A percentile compares a stretch with the other conserved stretches of the same genome.
Conservation (phyloP, 2,888 invertebrate genomes). For the Catocala sponsa region DNA sequence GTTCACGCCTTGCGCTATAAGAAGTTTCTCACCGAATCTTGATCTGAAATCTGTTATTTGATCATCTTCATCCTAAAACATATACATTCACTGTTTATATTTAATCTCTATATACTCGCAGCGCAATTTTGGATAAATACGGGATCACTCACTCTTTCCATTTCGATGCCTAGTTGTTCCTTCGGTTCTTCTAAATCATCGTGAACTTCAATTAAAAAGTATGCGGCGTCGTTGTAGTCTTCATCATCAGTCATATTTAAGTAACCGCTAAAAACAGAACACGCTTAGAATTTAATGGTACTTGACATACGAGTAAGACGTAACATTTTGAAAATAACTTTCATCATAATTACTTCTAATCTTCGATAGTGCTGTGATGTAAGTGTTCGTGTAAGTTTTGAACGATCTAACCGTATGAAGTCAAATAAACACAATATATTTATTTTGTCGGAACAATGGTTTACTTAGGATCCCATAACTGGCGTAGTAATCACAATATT, state of each 20-base stretch:
- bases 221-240: slow-evolving; percentile 86
- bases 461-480: too few relatives aligned
- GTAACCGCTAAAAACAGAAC: slow-evolving; percentile 58
- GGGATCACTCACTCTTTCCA: slow-evolving; percentile 86
- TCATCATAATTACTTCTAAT: not conserved
- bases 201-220: slow-evolving; percentile 91
- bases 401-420: too few relatives aligned
- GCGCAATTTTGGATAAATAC: not conserved
- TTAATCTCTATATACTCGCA: not conserved
- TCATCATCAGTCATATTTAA: slow-evolving; percentile 74
- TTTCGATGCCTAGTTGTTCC: slow-evolving; percentile 92
- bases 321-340: too few relatives aligned
- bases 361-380: too few relatives aligned
- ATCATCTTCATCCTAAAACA: slow-evolving; percentile 89
- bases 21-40: slow-evolving; percentile 90
- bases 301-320: not conserved
- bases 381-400: too few relatives aligned
- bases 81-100: not conserved
- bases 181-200: slow-evolving; percentile 92
- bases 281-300: not conserved
- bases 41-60: slow-evolving; percentile 92
- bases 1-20: slow-evolving; percentile 91
- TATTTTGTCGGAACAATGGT: not conserved
- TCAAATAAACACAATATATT: not conserved
- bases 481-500: too few relatives aligned